Percentiles rank a stretch among this genome's conserved stretches.
Evolutionary conservation across 2,797 vertebrate genomes (phyloP).

Genomic region (Gastrophryne carolinensis): DNA sequence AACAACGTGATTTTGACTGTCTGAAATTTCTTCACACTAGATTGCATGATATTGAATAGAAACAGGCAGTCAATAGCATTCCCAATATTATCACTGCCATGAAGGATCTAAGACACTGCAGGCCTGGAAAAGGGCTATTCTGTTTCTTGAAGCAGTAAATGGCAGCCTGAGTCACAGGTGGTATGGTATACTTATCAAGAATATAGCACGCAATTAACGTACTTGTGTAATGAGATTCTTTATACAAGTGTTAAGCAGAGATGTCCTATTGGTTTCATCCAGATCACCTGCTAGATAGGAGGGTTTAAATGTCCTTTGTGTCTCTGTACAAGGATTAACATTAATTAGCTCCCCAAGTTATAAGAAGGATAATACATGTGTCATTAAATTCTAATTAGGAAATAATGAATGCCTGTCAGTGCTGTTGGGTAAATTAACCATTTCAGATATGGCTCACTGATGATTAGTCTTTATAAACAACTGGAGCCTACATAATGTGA

Average conservation of each 20-base stretch:
- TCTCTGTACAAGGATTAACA: background rate
- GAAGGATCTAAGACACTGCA: too few relatives aligned
- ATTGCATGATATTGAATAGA: too few relatives aligned
- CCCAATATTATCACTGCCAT: too few relatives aligned
- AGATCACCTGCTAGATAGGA: background rate
- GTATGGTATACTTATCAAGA: too few relatives aligned
- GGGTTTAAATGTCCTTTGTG: constrained; percentile 3
- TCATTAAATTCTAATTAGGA: constrained; percentile 2
- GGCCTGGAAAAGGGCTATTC: too few relatives aligned
- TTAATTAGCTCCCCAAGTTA: constrained; percentile 2
- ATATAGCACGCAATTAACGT: too few relatives aligned
- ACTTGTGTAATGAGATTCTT: background rate
- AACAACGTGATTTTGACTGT: too few relatives aligned
- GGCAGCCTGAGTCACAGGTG: too few relatives aligned
- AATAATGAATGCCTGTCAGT: background rate
- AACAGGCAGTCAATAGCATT: too few relatives aligned
- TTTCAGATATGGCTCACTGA: background rate
- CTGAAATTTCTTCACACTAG: too few relatives aligned
- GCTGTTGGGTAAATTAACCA: background rate
- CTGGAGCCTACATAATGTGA: background rate
- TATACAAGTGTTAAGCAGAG: background rate
- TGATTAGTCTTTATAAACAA: background rate
- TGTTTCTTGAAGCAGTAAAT: too few relatives aligned
- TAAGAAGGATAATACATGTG: background rate
- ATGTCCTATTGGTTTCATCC: background rate